Evolutionary conservation across 2,888 invertebrate genomes (phyloP).

Genomic region (Coleophora deauratella): DNA sequence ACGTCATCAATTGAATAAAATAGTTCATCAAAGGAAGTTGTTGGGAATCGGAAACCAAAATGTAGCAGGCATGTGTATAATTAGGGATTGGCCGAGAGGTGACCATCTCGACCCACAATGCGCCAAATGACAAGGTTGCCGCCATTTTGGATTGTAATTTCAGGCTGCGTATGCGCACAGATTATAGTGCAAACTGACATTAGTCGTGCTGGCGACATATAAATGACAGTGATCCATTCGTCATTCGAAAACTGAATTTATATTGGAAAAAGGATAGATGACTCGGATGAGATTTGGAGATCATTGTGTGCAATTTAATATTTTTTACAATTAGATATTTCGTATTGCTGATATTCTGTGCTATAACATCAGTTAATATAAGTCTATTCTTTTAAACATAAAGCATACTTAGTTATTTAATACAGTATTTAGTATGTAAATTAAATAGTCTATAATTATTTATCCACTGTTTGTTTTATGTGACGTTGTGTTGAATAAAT

Average conservation of each 20-base stretch:
- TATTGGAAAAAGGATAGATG: conserved; percentile 19
- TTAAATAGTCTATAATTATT: too few species aligned
- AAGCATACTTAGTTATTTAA: too few species aligned
- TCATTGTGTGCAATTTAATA: too few species aligned
- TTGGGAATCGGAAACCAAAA: conserved; percentile 39
- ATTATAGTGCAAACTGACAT: conserved; percentile 56
- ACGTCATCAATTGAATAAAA: conserved; percentile 9
- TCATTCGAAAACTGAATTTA: conserved; percentile 32
- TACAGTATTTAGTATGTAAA: too few species aligned
- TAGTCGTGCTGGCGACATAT: conserved; percentile 46
- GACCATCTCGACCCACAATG: conserved; percentile 34
- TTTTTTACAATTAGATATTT: too few species aligned
- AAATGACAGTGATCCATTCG: conserved; percentile 38
- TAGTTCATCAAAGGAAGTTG: conserved; percentile 23
- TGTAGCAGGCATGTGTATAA: conserved; percentile 35
- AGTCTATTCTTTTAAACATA: too few species aligned
- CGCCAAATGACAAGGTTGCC: conserved; percentile 62
- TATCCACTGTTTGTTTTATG: too few species aligned
- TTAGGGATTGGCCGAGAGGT: conserved; percentile 39
- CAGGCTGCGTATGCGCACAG: conserved; percentile 48
- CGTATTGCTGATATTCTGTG: too few species aligned
- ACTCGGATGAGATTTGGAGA: conserved; percentile 26
- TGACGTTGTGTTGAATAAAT: too few species aligned
- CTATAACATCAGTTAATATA: too few species aligned
- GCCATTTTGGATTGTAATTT: conserved; percentile 54